Conservation (phyloP, 2,113 vertebrate genomes). For the Campylomormyrus tamandua region DNA sequence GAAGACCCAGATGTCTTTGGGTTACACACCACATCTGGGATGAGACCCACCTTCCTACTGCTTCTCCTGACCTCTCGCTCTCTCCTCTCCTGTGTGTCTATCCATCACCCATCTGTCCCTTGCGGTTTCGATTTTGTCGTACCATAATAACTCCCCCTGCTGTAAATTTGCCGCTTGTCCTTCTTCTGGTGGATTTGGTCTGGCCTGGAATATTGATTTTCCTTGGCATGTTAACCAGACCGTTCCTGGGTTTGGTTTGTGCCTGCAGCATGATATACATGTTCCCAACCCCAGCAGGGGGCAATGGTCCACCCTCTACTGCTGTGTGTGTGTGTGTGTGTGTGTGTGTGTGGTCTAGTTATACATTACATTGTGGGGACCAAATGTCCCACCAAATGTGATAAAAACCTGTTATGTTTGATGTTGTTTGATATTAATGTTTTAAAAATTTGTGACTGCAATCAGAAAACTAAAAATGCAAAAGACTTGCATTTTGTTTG, state of each 20-base stretch:
- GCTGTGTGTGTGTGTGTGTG: too few species aligned
- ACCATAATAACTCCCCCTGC: background rate
- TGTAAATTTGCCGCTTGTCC: background rate
- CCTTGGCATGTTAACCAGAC: background rate
- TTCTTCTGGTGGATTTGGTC: background rate
- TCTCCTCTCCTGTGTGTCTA: background rate
- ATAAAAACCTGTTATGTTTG: too few species aligned
- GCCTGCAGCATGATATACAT: background rate
- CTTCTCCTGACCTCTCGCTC: background rate
- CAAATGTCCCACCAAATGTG: too few species aligned
- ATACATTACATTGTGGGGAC: too few species aligned
- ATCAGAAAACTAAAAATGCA: too few species aligned
- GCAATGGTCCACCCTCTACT: background rate
- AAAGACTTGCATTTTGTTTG: too few species aligned
- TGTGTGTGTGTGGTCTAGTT: background rate
- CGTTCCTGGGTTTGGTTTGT: background rate
- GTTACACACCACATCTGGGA: background rate
- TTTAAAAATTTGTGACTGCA: too few species aligned
- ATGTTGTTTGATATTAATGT: too few species aligned
- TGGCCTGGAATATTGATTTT: background rate
- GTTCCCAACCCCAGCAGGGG: background rate
- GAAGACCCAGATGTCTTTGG: background rate
- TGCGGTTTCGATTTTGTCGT: background rate
- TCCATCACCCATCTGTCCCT: background rate
- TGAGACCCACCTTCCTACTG: background rate